Evolutionary conservation across 2,888 invertebrate genomes (phyloP).

Genomic region (Elegia similella): DNA sequence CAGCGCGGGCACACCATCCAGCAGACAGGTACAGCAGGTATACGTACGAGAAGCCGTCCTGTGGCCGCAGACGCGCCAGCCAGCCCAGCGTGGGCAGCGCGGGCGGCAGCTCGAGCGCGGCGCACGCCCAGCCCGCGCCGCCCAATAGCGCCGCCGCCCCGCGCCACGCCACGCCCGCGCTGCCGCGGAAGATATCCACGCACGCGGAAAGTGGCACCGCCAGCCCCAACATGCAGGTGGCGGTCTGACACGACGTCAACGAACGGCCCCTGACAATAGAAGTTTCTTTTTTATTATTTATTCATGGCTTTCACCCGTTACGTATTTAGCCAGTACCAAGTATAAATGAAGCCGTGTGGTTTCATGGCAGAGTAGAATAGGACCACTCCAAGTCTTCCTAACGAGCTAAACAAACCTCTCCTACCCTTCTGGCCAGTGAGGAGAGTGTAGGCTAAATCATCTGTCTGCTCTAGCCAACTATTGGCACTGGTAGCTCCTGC

Average conservation of each 20-base stretch:
- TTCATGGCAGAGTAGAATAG: no score
- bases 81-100: constrained; percentile 35
- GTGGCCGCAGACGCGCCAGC: constrained; percentile 42
- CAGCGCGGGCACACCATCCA: no score
- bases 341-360: no score
- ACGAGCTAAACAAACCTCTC: no score
- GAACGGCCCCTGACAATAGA: constrained; percentile 91
- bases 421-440: no score
- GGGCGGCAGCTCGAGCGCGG: constrained; percentile 66
- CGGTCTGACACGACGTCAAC: constrained; percentile 94
- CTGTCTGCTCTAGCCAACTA: no score
- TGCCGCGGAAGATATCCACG: constrained; percentile 82
- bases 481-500: no score
- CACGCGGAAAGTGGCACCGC: constrained; percentile 95
- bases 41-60: constrained; percentile 61
- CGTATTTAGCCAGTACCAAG: no score
- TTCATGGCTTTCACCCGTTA: no score
- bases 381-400: no score
- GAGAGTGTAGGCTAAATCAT: no score
- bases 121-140: constrained; percentile 50
- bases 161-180: constrained; percentile 32
- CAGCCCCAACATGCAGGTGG: constrained; percentile 91
- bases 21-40: neutral
- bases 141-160: constrained; percentile 42
- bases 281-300: no score